Evolutionary conservation across 2,797 vertebrate species (phyloP).

Genomic region (Microhierax caerulescens): DNA sequence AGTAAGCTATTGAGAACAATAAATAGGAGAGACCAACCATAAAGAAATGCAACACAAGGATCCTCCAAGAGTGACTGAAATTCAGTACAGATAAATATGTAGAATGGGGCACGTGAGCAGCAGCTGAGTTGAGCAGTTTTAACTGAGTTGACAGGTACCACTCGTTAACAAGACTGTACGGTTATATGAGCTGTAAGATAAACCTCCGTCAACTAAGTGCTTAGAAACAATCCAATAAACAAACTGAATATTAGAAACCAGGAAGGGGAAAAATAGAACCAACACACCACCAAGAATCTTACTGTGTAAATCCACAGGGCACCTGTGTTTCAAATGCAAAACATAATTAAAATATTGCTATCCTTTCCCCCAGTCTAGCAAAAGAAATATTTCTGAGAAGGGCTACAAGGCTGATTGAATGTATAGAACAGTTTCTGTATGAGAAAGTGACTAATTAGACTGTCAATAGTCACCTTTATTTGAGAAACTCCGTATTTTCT

Average conservation of each 20-base stretch:
- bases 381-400: not conserved
- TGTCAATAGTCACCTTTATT: not conserved
- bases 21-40: not conserved
- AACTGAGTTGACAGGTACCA: not conserved
- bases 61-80: not conserved
- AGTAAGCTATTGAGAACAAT: not conserved
- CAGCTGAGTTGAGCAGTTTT: not conserved
- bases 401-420: not conserved
- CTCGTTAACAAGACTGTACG: not conserved
- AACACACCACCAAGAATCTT: not conserved
- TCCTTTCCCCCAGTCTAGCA: not conserved
- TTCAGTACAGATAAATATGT: not conserved
- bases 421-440: not conserved
- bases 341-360: not conserved
- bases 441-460: not conserved
- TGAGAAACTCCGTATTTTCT: not conserved
- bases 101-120: not conserved
- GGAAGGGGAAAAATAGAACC: accelerated
- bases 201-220: not conserved
- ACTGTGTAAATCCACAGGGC: not conserved
- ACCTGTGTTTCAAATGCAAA: not conserved
- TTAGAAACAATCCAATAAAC: not conserved
- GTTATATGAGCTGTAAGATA: not conserved
- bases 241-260: not conserved
- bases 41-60: not conserved